A percentile compares a stretch with the other conserved stretches of the same genome.
Conservation (phyloP, 2,888 invertebrate genomes). For the Aphrophora alni region DNA sequence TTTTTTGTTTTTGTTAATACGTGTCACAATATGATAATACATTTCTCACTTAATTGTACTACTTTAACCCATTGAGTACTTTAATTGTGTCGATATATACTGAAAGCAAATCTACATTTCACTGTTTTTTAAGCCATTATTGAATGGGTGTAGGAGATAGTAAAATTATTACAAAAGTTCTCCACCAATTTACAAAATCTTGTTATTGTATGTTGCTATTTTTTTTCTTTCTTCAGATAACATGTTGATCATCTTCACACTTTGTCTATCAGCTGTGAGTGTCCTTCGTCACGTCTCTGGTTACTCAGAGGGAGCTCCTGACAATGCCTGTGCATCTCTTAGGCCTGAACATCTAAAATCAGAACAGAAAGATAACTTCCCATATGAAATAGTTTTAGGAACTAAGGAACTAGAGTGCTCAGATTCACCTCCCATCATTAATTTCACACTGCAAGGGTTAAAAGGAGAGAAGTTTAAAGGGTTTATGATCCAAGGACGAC, state of each 20-base stretch:
- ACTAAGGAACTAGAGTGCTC: slow-evolving; percentile 12
- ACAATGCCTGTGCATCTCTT: slow-evolving; percentile 69
- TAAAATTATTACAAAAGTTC: too few species aligned
- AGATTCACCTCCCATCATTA: slow-evolving; percentile 18
- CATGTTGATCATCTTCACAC: neutral
- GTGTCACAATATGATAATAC: too few species aligned
- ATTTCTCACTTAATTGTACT: too few species aligned
- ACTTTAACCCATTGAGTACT: too few species aligned
- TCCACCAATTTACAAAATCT: too few species aligned
- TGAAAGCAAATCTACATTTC: too few species aligned
- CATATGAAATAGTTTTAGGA: slow-evolving; percentile 62
- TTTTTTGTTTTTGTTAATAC: too few species aligned
- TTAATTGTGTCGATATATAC: too few species aligned
- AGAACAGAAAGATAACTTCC: slow-evolving; percentile 63
- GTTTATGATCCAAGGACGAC: slow-evolving; percentile 70
- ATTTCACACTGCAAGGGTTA: slow-evolving; percentile 18
- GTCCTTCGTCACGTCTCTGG: slow-evolving; percentile 50
- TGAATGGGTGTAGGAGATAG: too few species aligned
- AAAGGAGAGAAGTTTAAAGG: slow-evolving; percentile 63
- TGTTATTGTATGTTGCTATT: too few species aligned
- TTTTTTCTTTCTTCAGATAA: neutral
- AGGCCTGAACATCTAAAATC: slow-evolving; percentile 67
- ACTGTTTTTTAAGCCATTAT: too few species aligned
- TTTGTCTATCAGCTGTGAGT: neutral
- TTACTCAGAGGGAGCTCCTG: slow-evolving; percentile 71